These are phyloP conservation scores for Pocillopora damicornis DNA, from an alignment of 64 coral and sea anemone species.

Conservation along the genomic window DNA sequence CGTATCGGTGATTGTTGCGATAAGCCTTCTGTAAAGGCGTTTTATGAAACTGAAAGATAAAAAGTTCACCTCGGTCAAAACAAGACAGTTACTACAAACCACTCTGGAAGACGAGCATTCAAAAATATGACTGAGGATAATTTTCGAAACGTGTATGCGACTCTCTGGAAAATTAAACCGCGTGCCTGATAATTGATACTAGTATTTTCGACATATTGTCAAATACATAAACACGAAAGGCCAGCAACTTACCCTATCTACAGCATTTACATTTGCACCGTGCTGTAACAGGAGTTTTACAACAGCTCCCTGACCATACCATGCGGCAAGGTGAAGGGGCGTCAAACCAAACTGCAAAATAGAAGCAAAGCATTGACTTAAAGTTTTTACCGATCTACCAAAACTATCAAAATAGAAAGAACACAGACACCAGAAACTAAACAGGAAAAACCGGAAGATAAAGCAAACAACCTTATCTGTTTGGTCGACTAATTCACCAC, in stretches of 20 bases:
- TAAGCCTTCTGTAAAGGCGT: not conserved
- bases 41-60: not conserved
- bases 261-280: constrained; percentile 5
- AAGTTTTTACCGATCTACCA: no score
- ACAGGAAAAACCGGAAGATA: not conserved
- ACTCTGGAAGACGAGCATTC: no score
- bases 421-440: no score
- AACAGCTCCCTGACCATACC: constrained; percentile 1
- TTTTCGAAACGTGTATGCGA: no score
- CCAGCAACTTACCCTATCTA: not conserved
- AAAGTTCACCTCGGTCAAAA: not conserved
- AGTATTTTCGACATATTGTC: no score
- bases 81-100: no score
- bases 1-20: not conserved
- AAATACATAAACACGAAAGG: not conserved
- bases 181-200: no score
- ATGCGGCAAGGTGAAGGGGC: not conserved
- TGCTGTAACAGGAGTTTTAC: constrained; percentile 1
- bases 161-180: no score
- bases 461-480: constrained; percentile 21
- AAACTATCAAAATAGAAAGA: no score
- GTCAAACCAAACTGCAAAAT: not conserved
- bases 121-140: no score
- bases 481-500: not conserved
- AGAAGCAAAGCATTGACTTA: not conserved